Evolutionary conservation across 2,797 vertebrate species (phyloP).

Genomic region (Channa striata): DNA sequence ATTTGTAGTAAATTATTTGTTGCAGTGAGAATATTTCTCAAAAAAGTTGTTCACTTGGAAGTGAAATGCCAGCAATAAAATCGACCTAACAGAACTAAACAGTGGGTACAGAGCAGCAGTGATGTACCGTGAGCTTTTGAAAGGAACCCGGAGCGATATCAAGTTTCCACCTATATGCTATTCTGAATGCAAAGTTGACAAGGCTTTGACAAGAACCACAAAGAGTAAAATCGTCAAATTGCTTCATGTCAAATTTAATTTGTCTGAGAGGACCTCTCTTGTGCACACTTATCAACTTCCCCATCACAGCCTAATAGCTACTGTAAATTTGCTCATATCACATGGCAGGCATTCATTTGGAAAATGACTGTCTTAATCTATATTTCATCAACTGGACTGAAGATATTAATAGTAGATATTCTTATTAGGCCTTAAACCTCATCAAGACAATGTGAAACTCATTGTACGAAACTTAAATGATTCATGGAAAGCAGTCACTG

Average conservation of each 20-base stretch:
- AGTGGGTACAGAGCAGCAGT: not conserved
- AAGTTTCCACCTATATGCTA: conserved; percentile 24
- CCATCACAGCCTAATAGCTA: conserved; percentile 73
- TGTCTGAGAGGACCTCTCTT: conserved; percentile 58
- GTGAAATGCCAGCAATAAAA: not conserved
- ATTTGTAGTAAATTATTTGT: too few species aligned
- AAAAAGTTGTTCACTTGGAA: not conserved
- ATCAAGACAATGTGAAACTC: conserved; percentile 69
- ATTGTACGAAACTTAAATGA: conserved; percentile 41
- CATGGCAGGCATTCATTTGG: conserved; percentile 75
- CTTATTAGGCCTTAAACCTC: conserved; percentile 68
- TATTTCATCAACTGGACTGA: conserved; percentile 78
- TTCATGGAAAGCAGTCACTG: conserved; percentile 40
- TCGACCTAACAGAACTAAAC: not conserved
- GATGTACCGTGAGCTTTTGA: conserved; percentile 13
- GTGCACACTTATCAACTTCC: conserved; percentile 61
- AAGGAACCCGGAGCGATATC: conserved; percentile 11
- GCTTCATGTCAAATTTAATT: conserved; percentile 64
- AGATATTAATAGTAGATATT: conserved; percentile 77
- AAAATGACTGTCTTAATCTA: conserved; percentile 77
- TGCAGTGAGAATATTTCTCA: too few species aligned
- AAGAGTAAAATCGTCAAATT: conserved; percentile 66
- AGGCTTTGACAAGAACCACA: conserved; percentile 56
- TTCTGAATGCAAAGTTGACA: conserved; percentile 31
- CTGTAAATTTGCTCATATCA: conserved; percentile 75